Conservation (phyloP, 2,797 vertebrate species). For the Melanotaenia trifasciata region DNA sequence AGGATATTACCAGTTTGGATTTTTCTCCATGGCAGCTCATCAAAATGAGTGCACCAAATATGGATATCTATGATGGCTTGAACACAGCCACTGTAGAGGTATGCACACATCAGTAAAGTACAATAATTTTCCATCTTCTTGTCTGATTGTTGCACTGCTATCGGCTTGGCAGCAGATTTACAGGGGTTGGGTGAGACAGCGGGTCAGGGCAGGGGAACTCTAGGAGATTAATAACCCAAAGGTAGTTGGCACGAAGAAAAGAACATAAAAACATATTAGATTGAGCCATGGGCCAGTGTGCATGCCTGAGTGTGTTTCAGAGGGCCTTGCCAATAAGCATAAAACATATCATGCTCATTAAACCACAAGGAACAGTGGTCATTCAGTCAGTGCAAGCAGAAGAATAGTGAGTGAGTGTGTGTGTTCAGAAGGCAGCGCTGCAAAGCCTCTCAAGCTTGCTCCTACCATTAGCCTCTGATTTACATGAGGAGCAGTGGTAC, state of each 20-base stretch:
- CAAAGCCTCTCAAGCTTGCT: constrained; percentile 43
- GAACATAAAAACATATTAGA: constrained; percentile 59
- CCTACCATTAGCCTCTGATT: constrained; percentile 73
- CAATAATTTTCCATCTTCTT: constrained; percentile 42
- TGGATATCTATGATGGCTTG: constrained; percentile 45
- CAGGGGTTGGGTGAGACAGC: constrained; percentile 34
- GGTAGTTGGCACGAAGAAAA: constrained; percentile 38
- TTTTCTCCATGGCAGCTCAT: constrained; percentile 52
- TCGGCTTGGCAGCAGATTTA: constrained; percentile 31
- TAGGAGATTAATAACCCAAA: constrained; percentile 62
- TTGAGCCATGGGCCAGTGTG: constrained; percentile 8
- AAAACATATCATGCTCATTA: constrained; percentile 71
- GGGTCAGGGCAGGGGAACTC: constrained; percentile 59
- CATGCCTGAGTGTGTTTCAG: constrained; percentile 32
- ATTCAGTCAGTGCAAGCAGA: constrained; percentile 44
- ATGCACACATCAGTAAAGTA: constrained; percentile 27
- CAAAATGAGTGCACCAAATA: constrained; percentile 71
- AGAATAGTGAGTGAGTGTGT: constrained; percentile 33
- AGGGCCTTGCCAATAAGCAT: constrained; percentile 58
- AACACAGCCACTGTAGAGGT: not conserved
- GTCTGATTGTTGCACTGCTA: constrained; percentile 47
- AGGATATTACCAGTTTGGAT: constrained; percentile 70
- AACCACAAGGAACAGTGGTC: constrained; percentile 52
- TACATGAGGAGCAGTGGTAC: constrained; percentile 72
- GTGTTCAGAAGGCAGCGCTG: constrained; percentile 38